Evolutionary conservation across 2,797 vertebrate species (phyloP).

Genomic region (Propithecus perrieri): DNA sequence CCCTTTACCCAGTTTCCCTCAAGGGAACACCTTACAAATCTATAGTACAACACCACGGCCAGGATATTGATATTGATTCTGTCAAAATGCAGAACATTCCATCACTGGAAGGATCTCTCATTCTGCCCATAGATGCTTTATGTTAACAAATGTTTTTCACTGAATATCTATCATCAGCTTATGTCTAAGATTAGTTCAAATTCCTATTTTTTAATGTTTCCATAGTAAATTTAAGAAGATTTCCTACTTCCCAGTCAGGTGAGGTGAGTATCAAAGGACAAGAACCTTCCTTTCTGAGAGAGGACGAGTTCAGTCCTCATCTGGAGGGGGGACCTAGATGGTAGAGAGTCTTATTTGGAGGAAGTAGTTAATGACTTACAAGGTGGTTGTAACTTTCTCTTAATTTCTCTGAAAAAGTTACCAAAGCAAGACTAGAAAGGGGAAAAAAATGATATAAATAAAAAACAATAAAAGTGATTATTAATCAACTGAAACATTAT

Average conservation of each 20-base stretch:
- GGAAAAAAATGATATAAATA: neutral
- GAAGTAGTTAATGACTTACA: neutral
- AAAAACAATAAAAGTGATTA: neutral
- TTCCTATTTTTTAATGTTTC: neutral
- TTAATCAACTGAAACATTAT: neutral
- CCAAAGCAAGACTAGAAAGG: neutral
- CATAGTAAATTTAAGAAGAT: neutral
- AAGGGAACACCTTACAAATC: neutral
- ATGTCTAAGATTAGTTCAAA: neutral
- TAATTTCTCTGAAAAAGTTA: neutral
- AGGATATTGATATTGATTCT: neutral
- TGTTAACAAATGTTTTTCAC: neutral
- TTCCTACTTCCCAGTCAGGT: neutral
- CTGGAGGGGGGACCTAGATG: neutral
- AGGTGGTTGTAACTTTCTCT: neutral
- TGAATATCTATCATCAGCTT: neutral
- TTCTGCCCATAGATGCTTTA: neutral
- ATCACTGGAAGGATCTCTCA: neutral
- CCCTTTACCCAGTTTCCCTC: neutral
- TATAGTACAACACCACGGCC: neutral
- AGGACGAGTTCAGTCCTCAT: neutral
- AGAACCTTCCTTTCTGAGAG: neutral
- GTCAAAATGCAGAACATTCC: neutral
- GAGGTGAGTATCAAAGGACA: neutral
- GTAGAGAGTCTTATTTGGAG: neutral